Base-by-base conservation (phyloP, 2,797 vertebrate species). In the Premnoplex brunnescens region DNA sequence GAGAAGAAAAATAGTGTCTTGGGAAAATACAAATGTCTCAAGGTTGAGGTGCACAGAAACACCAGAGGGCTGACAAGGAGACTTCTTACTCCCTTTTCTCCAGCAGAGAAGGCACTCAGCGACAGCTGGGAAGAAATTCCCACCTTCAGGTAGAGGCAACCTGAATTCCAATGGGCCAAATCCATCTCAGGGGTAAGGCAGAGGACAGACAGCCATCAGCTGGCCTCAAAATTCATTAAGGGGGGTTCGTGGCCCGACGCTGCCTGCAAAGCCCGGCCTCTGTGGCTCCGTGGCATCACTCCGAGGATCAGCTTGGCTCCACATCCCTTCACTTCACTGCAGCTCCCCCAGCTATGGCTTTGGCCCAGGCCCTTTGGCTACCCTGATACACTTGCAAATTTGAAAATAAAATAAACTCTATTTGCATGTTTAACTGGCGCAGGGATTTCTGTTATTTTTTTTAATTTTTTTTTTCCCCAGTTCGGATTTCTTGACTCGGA, bases 351-450 rank as follows among this genome's bases (percentile, higher is more conserved):
- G 93, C 77, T 88, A 94, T n/a, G 17, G 88, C 88, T 95, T 93
- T 96, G 94, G 94, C 94, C 71, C 96, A 93, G 86, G 75, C 64
- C 49, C 88, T 85, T 96, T 95, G 95, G 88, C 96, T 94, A 90
- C 80, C 32, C 85, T 41, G 83, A 90, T 72, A 93, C 78, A 89
- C 62, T 92, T 87, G 89, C 37, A 14, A 93, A 93, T 92, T 84
- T 66, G 58, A 96, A 87, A 96, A 95, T 62, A 89, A 93, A 94
- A 89, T 85, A 91, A 87, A 94, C 92, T 95, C 72, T 89, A 88
- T 95, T 95, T 96, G 91, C 91, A 95, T 94, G 95, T 91, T 96
- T 96, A 92, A 95, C 84, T 94, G 92, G 88, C 78, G 81, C 51
- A 58, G 79, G 84, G 91, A 84, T 49, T 93, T 94, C 76, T 89